Conservation (phyloP, 2,888 invertebrate species). For the Scaptomyza polygonia region DNA sequence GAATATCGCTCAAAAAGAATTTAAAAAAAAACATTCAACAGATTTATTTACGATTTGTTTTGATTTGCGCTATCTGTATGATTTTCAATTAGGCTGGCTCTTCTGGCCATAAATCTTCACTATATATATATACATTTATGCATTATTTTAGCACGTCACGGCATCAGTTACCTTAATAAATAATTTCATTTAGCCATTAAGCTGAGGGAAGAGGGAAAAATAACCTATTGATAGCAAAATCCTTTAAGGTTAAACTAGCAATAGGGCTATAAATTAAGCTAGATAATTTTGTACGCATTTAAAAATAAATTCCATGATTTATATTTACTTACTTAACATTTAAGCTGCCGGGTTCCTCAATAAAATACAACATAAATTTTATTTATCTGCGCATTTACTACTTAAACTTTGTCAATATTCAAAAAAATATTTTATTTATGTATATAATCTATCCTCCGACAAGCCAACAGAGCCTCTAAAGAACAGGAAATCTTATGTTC, state of each 20-base stretch:
- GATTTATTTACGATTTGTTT: conserved; percentile 76
- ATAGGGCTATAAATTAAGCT: background rate
- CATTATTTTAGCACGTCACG: conserved; percentile 26
- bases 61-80: conserved; percentile 70
- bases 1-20: conserved; percentile 37
- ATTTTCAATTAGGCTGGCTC: conserved; percentile 47
- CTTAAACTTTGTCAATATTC: too few species aligned
- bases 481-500: too few species aligned
- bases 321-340: background rate
- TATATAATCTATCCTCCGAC: too few species aligned
- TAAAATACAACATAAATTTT: too few species aligned
- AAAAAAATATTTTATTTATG: too few species aligned
- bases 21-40: conserved; percentile 6
- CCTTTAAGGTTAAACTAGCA: background rate
- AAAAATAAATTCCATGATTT: conserved; percentile 17
- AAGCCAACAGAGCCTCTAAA: too few species aligned
- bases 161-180: conserved; percentile 40
- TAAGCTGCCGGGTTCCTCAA: too few species aligned
- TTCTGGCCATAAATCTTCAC: conserved; percentile 50
- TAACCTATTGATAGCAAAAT: background rate
- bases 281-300: conserved; percentile 12
- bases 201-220: too few species aligned
- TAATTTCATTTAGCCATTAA: conserved; percentile 14
- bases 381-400: too few species aligned
- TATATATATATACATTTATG: conserved; percentile 10